phyloP scores from a whole-genome alignment of 1,140 invertebrate genomes.

The Subanguina moxae region DNA sequence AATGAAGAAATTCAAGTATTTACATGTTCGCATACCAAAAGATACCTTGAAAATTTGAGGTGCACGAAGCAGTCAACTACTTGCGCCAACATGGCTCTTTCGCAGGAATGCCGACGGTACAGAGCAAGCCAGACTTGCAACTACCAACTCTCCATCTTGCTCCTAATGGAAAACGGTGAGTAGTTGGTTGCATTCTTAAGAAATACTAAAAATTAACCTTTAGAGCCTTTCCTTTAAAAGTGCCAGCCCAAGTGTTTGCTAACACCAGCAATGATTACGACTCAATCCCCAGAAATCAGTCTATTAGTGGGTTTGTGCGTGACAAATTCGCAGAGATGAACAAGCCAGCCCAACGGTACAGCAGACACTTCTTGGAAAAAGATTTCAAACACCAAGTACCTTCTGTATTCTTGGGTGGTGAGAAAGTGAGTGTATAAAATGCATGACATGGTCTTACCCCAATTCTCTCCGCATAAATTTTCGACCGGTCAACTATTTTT shows the following conservation, averaged over 20 bases:
- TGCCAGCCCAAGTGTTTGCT: neutral
- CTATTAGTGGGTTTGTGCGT: constrained; percentile 23
- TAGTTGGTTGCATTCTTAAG: neutral
- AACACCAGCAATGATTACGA: constrained; percentile 8
- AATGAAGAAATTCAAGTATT: constrained; percentile 35
- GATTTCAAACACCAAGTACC: constrained; percentile 10
- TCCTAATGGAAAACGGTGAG: too few species aligned
- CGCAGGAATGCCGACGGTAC: constrained; percentile 34
- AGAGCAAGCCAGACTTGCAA: constrained; percentile 27
- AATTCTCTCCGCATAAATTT: too few species aligned
- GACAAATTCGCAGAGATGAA: constrained; percentile 33
- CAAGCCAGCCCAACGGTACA: constrained; percentile 19
- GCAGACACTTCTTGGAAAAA: constrained; percentile 21
- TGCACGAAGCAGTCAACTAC: constrained; percentile 32
- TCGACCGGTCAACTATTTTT: too few species aligned
- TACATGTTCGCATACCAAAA: too few species aligned
- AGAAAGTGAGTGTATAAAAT: neutral
- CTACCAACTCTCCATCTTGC: neutral
- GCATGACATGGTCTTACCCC: too few species aligned
- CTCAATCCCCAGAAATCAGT: constrained; percentile 27
- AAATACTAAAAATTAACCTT: neutral
- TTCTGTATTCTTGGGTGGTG: neutral
- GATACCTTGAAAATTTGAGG: too few species aligned
- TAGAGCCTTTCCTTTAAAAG: neutral
- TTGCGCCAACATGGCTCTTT: constrained; percentile 33